Evolutionary conservation across 2,797 vertebrate species (phyloP), one percentile per base, ranked within the genome.

Genomic region (Danio kyathit): DNA sequence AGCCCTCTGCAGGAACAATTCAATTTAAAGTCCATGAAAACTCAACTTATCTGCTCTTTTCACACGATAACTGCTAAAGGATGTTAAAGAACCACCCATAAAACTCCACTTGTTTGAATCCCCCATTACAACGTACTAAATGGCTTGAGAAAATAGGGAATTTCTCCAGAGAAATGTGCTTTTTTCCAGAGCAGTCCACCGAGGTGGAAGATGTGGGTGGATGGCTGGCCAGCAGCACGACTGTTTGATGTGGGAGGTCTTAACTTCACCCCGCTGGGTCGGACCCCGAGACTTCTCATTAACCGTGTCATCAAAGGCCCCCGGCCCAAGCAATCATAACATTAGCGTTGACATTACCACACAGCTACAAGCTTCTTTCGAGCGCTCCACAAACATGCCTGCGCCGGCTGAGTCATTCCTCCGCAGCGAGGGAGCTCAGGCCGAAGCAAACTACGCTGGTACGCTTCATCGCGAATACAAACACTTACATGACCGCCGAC

Each of bases 181-280:
- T 83, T 86, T 52, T 86, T 86, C 83, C 79, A 85, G 52, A 76
- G 79, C 67, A 41, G 72, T 81, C 79, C 74, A 66, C 79, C 65
- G 82, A 82, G 83, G 82, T 84, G 52, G 79, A 80, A 90, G 90
- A 85, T 82, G 86, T 89, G 92, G 90, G 82, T 85, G 88, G 88
- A 87, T 76, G 86, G 90, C 92, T 92, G 88, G 92, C 89, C 90
- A 89, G 89, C 89, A 85, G 93, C 91, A 89, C 81, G 69, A 88
- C 86, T 91, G 93, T 99, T 99, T 98, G 97, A 98, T 97, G 97
- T 98, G 97, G 96, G 97, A 98, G 97, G 97, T 98, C 97, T 93
- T 90, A 86, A 91, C 91, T 89, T 89, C 92, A 87, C 93, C 91
- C 96, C 84, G 94, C 96, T 95, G 96, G 87, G 96, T 92, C 83